phyloP scores from a whole-genome alignment of 1,140 invertebrate genomes.

The Aporrectodea caliginosa region DNA sequence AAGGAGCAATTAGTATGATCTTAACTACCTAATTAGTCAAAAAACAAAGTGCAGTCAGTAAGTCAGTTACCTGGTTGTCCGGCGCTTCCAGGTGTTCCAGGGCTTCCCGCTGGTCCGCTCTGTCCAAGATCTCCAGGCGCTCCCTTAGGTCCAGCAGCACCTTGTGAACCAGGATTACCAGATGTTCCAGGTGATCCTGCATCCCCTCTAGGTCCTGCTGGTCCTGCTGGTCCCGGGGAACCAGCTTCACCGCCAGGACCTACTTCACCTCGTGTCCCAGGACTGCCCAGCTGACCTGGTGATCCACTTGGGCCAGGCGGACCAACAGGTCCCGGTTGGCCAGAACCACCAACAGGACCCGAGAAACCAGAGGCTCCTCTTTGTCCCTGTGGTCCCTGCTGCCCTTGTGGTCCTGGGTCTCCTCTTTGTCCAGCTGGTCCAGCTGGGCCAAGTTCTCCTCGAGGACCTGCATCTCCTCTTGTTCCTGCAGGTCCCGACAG shows the following conservation, averaged over 20 bases:
- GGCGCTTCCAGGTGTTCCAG: conserved; percentile 15
- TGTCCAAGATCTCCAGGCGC: conserved; percentile 20
- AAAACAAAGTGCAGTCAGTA: too few species aligned
- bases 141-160: conserved; percentile 24
- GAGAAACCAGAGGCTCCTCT: background rate
- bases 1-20: too few species aligned
- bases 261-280: background rate
- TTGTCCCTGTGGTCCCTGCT: background rate
- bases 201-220: conserved; percentile 9
- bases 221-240: background rate
- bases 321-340: conserved; percentile 2
- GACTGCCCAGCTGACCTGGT: background rate
- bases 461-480: conserved; percentile 48
- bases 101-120: conserved; percentile 20
- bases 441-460: conserved; percentile 57
- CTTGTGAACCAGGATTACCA: conserved; percentile 15
- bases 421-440: conserved; percentile 21
- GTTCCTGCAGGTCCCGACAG: background rate
- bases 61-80: conserved; percentile 5
- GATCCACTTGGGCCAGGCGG: conserved; percentile 12
- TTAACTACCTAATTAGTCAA: too few species aligned
- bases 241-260: background rate
- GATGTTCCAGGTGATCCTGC: conserved; percentile 10
- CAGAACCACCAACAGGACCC: conserved; percentile 11
- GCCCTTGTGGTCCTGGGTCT: conserved; percentile 17